Conservation (phyloP, 1,140 invertebrate species). For the Drosophila ogumai region DNA sequence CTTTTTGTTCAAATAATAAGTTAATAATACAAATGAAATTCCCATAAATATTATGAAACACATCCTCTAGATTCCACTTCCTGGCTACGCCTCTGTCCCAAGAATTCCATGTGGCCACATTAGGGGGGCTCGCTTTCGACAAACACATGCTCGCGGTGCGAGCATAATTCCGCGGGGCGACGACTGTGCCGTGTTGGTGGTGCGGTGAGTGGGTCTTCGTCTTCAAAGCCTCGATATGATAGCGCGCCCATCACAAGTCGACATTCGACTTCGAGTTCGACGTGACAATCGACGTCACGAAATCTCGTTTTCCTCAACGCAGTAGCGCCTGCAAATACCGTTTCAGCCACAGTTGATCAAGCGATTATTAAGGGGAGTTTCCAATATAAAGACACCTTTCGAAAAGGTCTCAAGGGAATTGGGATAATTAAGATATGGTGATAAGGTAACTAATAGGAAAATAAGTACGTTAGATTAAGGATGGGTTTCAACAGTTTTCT, state of each 20-base stretch:
- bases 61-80: background rate
- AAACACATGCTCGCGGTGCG: slow-evolving; percentile 26
- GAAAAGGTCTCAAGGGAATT: slow-evolving; percentile 14
- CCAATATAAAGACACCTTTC: slow-evolving; percentile 23
- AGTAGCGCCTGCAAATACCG: slow-evolving; percentile 33
- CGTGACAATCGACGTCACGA: slow-evolving; percentile 24
- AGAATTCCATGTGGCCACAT: slow-evolving; percentile 45
- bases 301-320: slow-evolving; percentile 41
- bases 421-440: slow-evolving; percentile 2
- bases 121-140: slow-evolving; percentile 47
- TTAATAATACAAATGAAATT: background rate
- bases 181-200: slow-evolving; percentile 2
- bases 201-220: slow-evolving; percentile 16
- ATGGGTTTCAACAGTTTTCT: background rate
- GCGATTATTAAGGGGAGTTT: slow-evolving; percentile 39
- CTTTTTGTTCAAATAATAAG: background rate
- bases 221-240: slow-evolving; percentile 42
- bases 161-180: slow-evolving; percentile 14
- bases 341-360: slow-evolving; percentile 45
- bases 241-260: slow-evolving; percentile 34
- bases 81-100: slow-evolving; percentile 14
- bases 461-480: background rate
- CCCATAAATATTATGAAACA: background rate
- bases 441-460: background rate
- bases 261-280: slow-evolving; percentile 18